These are phyloP conservation scores for Lithosia quadra DNA, from an alignment of 2,888 invertebrate species.

Conservation along the genomic window DNA sequence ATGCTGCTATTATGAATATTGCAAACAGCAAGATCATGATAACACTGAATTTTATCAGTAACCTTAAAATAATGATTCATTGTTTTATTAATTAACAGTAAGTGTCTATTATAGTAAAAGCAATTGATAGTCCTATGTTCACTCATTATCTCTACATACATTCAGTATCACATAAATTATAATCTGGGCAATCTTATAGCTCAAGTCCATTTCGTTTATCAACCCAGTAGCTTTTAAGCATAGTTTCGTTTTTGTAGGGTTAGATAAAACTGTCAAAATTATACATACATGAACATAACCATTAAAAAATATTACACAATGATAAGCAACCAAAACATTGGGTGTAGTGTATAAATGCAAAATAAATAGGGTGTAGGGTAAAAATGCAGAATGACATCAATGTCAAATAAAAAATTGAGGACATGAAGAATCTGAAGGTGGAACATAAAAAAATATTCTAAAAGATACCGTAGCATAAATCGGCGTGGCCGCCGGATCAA, in stretches of 20 bases:
- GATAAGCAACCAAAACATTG: too few species aligned
- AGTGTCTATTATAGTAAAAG: constrained; percentile 7
- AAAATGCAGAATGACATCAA: too few species aligned
- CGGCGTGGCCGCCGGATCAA: neutral
- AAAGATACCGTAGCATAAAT: neutral
- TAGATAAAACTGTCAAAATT: neutral
- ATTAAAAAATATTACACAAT: too few species aligned
- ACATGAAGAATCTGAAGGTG: neutral
- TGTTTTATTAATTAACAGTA: constrained; percentile 21
- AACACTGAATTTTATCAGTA: constrained; percentile 27
- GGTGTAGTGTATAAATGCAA: too few species aligned
- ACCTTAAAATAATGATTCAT: constrained; percentile 25
- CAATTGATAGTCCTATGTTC: neutral
- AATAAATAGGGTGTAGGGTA: too few species aligned
- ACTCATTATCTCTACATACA: neutral
- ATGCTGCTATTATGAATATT: neutral
- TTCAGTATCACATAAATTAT: neutral
- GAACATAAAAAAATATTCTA: neutral
- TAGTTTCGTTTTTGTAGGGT: neutral
- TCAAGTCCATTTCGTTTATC: neutral
- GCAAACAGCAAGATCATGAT: constrained; percentile 11
- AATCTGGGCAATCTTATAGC: neutral
- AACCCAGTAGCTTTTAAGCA: neutral
- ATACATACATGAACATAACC: too few species aligned
- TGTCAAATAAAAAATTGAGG: too few species aligned